Base-by-base conservation (phyloP, 2,888 invertebrate genomes). In the Galerucella calmariensis region DNA sequence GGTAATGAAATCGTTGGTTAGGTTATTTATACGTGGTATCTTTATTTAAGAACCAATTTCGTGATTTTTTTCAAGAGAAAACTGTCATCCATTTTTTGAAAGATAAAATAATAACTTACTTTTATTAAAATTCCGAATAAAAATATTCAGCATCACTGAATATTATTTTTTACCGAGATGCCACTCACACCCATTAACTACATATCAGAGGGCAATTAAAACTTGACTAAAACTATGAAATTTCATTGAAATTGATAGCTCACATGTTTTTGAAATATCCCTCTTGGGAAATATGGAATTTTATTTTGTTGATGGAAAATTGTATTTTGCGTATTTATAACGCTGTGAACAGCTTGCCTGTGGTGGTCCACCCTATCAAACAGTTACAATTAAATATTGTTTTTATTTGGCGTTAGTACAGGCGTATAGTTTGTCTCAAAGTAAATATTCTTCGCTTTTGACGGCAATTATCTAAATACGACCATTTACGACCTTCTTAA, bases 281-380 rank as follows among this genome's bases (percentile, higher is more conserved):
- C 75, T 69, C 76, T 44, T 48, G 76, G 71, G 73, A 76, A 71
- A 76, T 73, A 41, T 68, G 68, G 71, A 73, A 76, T 76, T 73
- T 73, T n/a, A 74, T 73, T 75, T 70, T 67, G 46, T 41, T 41
- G 35, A 41, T 41, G 46, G 27, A 65, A 75, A 73, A 67, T 16
- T 41, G 12, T 14, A 46, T 70, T 67, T 53, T 70, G 56, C 59
- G 46, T 66, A 65, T 14, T 46, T 20, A 65, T n/a, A 53, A 5
- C 2, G 53, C 4, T 6, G 6, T 16, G 5, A 3, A 20, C 16
- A 11, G 53, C 6, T 53, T 53, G 2, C 53, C 16, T 20, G 20
- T 56, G 51, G 8, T 51, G 2, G 10, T 12, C 46, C 6, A 16
- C 6, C 51, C 10, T 51, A 2, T 51, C 11, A 51, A 51, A 51